These are phyloP conservation scores for Drusus annulatus DNA, from an alignment of 1,140 invertebrate genomes.

Conservation along the genomic window DNA sequence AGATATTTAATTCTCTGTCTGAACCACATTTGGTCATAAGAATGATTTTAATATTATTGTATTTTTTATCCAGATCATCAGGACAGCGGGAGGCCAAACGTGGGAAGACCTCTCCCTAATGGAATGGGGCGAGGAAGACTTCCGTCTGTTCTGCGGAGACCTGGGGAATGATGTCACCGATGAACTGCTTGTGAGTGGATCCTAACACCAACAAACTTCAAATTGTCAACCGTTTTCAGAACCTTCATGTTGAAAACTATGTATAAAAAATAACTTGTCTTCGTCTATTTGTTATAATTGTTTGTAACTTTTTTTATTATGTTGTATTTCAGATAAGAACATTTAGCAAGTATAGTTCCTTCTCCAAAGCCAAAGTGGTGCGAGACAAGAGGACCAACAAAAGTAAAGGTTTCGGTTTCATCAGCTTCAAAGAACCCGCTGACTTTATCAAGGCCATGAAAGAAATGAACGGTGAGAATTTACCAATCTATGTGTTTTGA, in stretches of 20 bases:
- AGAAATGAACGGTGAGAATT: conserved; percentile 91
- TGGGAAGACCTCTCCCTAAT: conserved; percentile 95
- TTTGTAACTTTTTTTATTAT: no score
- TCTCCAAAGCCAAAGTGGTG: conserved; percentile 95
- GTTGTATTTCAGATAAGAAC: conserved; percentile 76
- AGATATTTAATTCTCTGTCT: no score
- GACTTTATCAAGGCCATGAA: conserved; percentile 99
- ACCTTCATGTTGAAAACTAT: no score
- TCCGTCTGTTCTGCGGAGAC: conserved; percentile 98
- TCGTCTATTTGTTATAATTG: no score
- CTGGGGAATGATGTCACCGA: conserved; percentile 99
- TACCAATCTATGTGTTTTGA: no score
- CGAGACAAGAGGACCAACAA: conserved; percentile 98
- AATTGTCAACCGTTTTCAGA: no score
- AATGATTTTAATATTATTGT: no score
- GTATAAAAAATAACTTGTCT: no score
- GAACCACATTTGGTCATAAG: no score
- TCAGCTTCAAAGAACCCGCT: conserved; percentile 97
- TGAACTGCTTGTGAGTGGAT: conserved; percentile 82
- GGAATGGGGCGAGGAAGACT: conserved; percentile 98
- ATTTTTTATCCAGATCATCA: conserved; percentile 78
- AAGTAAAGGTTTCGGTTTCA: conserved; percentile 98
- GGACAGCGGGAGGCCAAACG: conserved; percentile 91
- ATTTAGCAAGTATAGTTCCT: conserved; percentile 96
- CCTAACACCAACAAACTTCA: neutral